phyloP scores from a whole-genome alignment of 1,140 invertebrate genomes.

The Drosophila orosa region DNA sequence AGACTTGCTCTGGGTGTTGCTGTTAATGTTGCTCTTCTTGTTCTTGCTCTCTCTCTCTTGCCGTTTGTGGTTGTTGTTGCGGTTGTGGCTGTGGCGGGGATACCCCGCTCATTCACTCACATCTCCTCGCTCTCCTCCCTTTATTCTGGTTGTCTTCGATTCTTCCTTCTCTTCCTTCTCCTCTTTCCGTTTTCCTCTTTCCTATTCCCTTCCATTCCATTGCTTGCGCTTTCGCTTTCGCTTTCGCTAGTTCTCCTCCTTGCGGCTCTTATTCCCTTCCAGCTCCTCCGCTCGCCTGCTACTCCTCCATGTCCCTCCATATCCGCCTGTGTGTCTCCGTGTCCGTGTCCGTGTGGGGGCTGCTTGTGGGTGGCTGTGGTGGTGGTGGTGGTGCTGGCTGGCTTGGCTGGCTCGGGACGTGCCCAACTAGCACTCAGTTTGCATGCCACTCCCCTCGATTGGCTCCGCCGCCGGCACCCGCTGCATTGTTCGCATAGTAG shows the following conservation, averaged over 20 bases:
- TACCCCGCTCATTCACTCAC: slow-evolving; percentile 9
- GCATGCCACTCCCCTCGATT: slow-evolving; percentile 78
- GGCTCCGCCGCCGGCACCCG: slow-evolving; percentile 58
- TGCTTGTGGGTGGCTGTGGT: background rate
- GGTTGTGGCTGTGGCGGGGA: slow-evolving; percentile 9
- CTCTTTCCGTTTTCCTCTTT: too few species aligned
- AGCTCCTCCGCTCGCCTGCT: background rate
- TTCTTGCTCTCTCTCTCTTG: slow-evolving; percentile 20
- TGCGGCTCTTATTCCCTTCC: slow-evolving; percentile 39
- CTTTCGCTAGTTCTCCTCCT: slow-evolving; percentile 23
- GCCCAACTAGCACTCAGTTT: slow-evolving; percentile 46
- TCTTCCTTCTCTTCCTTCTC: too few species aligned
- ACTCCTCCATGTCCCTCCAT: slow-evolving; percentile 15
- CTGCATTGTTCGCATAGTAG: slow-evolving; percentile 79
- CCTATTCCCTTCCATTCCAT: background rate
- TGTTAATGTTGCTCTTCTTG: slow-evolving; percentile 11
- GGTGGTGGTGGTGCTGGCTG: slow-evolving; percentile 2
- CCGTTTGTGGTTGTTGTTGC: background rate
- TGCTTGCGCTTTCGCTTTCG: slow-evolving; percentile 13
- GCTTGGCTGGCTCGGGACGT: slow-evolving; percentile 3
- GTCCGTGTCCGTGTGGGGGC: slow-evolving; percentile 8
- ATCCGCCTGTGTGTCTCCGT: slow-evolving; percentile 31
- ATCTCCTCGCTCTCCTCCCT: background rate
- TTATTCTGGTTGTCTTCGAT: background rate
- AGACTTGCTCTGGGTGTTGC: background rate